phyloP scores from a whole-genome alignment of 2,797 vertebrate species.

The Podarcis siculus region DNA sequence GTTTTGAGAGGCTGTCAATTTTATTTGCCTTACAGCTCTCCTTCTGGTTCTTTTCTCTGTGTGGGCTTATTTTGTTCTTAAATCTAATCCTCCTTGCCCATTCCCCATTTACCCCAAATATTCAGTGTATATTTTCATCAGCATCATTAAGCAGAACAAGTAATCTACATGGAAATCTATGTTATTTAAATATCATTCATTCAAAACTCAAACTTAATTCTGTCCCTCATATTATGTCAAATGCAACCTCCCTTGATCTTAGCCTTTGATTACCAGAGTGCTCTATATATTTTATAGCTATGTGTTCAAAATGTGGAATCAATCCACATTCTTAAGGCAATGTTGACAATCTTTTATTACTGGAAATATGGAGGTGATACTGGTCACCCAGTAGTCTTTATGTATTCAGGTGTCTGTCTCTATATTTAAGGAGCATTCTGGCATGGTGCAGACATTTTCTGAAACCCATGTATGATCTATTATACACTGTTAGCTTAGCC shows the following conservation, averaged over 20 bases:
- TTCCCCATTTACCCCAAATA: constrained; percentile 31
- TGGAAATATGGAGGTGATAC: background rate
- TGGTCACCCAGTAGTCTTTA: background rate
- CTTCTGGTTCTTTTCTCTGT: constrained; percentile 77
- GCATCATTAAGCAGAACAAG: background rate
- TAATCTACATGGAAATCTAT: background rate
- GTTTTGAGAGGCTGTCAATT: constrained; percentile 87
- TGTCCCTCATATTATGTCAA: background rate
- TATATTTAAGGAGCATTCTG: background rate
- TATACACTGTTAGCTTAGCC: background rate
- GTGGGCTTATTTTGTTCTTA: constrained; percentile 46
- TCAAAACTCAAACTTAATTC: background rate
- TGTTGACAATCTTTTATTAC: background rate
- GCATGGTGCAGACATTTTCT: background rate
- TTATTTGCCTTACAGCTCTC: constrained; percentile 82
- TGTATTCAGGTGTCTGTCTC: background rate
- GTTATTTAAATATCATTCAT: constrained; percentile 13
- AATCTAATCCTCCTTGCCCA: background rate
- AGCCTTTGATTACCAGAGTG: background rate
- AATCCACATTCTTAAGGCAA: background rate
- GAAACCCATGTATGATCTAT: background rate
- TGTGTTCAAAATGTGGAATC: background rate
- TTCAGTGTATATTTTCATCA: constrained; percentile 3
- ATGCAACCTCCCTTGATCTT: background rate
- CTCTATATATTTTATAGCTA: background rate